A percentile compares a stretch with the other conserved stretches of the same genome.
Conservation (phyloP, 2,888 invertebrate species). For the Carcina quercana region DNA sequence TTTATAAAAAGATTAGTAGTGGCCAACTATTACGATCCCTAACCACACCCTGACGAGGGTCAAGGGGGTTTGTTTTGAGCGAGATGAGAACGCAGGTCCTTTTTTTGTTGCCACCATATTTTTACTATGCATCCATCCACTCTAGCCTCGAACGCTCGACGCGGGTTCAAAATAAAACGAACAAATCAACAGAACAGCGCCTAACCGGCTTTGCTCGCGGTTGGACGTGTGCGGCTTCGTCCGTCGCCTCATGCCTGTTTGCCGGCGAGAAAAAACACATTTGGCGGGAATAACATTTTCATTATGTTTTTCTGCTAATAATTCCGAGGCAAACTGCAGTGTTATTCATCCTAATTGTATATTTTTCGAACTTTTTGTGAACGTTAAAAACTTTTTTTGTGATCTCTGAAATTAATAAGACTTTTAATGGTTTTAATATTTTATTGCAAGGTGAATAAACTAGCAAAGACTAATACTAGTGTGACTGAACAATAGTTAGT, state of each 20-base stretch:
- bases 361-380: conserved; percentile 6
- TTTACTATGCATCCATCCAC: no score
- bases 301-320: no score
- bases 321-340: conserved; percentile 9
- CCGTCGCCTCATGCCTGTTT: conserved; percentile 6
- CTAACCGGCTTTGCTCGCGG: conserved; percentile 59
- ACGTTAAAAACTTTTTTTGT: conserved; percentile 6
- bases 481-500: conserved; percentile 7
- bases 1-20: no score
- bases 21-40: conserved; percentile 2
- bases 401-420: conserved; percentile 7
- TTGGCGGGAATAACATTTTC: conserved; percentile 49
- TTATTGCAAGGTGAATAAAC: neutral
- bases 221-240: conserved; percentile 41
- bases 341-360: conserved; percentile 6
- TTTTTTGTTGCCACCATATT: conserved; percentile 32
- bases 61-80: conserved; percentile 15
- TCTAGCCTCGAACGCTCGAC: conserved; percentile 24
- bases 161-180: conserved; percentile 59
- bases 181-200: no score
- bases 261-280: conserved; percentile 22
- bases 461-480: neutral
- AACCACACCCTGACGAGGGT: conserved; percentile 7
- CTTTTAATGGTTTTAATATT: conserved; percentile 5
- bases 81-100: conserved; percentile 6